Evolutionary conservation across 92 coral and sea anemone genomes (phyloP).

Genomic region (Epizoanthus scotinus): DNA sequence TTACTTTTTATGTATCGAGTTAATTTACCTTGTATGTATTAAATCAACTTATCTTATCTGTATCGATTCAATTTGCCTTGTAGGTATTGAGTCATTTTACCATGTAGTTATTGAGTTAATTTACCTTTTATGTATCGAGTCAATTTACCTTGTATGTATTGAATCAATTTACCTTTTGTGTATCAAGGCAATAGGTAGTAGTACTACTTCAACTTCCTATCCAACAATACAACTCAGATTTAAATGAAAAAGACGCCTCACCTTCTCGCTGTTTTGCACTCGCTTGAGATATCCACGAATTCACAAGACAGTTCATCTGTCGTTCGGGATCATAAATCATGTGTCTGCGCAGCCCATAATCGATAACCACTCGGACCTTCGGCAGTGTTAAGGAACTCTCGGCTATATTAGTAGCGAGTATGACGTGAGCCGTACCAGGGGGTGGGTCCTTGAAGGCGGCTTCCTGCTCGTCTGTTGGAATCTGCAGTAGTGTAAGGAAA

Average conservation of each 20-base stretch:
- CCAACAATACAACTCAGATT: background rate
- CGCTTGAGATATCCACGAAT: slow-evolving; percentile 42
- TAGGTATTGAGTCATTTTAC: no score
- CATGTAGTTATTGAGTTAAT: no score
- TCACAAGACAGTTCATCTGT: slow-evolving; percentile 22
- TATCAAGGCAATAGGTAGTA: no score
- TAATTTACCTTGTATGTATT: no score
- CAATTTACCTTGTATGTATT: background rate
- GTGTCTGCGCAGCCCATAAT: slow-evolving; percentile 45
- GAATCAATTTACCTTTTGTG: background rate
- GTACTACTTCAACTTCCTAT: background rate
- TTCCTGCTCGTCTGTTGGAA: slow-evolving; percentile 41
- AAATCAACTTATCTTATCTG: no score
- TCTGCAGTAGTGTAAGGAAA: slow-evolving; percentile 9
- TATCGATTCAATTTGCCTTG: no score
- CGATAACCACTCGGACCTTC: slow-evolving; percentile 51
- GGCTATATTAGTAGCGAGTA: slow-evolving; percentile 45
- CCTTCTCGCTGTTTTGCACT: slow-evolving; percentile 43
- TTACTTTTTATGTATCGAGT: no score
- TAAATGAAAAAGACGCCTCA: background rate
- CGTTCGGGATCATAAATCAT: slow-evolving; percentile 32
- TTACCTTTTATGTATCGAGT: no score
- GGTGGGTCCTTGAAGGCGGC: slow-evolving; percentile 41
- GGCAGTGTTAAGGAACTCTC: slow-evolving; percentile 49
- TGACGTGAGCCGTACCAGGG: slow-evolving; percentile 38